Evolutionary conservation across 2,888 invertebrate genomes (phyloP).

Genomic region (Ectemnius lituratus): DNA sequence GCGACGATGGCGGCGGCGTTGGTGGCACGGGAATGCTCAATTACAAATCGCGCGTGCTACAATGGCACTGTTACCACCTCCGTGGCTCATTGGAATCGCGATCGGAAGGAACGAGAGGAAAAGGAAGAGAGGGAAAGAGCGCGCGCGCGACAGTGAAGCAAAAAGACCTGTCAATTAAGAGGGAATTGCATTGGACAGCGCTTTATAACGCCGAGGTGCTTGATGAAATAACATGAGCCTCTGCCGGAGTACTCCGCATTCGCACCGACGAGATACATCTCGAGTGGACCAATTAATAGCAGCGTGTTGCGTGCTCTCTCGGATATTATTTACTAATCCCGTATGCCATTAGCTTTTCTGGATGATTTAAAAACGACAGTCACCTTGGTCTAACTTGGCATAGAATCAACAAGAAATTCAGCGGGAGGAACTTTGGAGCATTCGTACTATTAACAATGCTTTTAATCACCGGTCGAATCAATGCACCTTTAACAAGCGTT

Average conservation of each 20-base stretch:
- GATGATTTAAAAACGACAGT: too few relatives aligned
- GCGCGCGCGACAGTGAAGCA: not conserved
- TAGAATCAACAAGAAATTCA: too few relatives aligned
- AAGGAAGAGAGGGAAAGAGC: too few relatives aligned
- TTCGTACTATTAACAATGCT: too few relatives aligned
- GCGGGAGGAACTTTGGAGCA: too few relatives aligned
- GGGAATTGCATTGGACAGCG: slow-evolving; percentile 40
- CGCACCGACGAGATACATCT: slow-evolving; percentile 19
- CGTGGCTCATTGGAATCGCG: slow-evolving; percentile 49
- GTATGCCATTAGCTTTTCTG: too few relatives aligned
- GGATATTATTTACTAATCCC: too few relatives aligned
- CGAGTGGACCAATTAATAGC: slow-evolving; percentile 37
- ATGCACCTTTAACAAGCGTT: too few relatives aligned
- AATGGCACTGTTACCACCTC: slow-evolving; percentile 55
- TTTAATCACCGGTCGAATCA: too few relatives aligned
- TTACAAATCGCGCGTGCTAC: slow-evolving; percentile 54
- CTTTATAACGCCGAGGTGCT: slow-evolving; percentile 33
- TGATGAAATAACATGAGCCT: slow-evolving; percentile 41
- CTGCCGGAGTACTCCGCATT: slow-evolving; percentile 23
- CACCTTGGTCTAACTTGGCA: too few relatives aligned
- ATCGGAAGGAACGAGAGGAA: too few relatives aligned
- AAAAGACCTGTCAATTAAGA: slow-evolving; percentile 54
- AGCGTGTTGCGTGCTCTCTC: too few relatives aligned
- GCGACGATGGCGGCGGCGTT: slow-evolving; percentile 37
- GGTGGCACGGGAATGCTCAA: slow-evolving; percentile 33